A percentile compares a stretch with the other conserved stretches of the same genome.
Evolutionary conservation across 2,888 invertebrate species (phyloP).

Genomic region (Andrena camellia): DNA sequence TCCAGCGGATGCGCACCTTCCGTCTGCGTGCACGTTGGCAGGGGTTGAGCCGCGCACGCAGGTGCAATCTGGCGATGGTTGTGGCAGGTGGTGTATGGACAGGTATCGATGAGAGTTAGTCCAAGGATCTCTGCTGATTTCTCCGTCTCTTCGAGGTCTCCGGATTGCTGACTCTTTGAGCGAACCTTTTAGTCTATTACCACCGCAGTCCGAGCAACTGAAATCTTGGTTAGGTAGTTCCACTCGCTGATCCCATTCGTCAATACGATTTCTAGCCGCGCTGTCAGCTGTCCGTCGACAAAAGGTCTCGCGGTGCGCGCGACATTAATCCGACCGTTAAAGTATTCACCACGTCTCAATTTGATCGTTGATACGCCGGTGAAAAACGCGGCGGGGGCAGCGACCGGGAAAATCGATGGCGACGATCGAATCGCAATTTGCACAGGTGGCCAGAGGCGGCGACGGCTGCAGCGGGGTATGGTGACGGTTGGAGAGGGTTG

Average conservation of each 20-base stretch:
- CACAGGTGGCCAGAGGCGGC: slow-evolving; percentile 63
- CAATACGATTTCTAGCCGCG: neutral
- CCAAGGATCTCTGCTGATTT: slow-evolving; percentile 41
- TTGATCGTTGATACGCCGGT: neutral
- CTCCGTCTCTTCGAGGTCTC: slow-evolving; percentile 31
- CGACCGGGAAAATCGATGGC: slow-evolving; percentile 44
- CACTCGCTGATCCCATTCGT: neutral
- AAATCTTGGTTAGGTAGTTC: too few species aligned
- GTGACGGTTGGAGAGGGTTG: neutral
- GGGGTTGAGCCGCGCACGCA: slow-evolving; percentile 42
- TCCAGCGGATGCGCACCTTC: slow-evolving; percentile 60
- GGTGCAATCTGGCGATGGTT: slow-evolving; percentile 50
- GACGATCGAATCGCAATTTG: slow-evolving; percentile 64
- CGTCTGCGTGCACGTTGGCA: slow-evolving; percentile 42
- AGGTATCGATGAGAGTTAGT: slow-evolving; percentile 40
- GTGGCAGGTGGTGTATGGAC: slow-evolving; percentile 66
- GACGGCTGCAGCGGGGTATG: neutral
- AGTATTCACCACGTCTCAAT: neutral
- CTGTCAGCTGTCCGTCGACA: neutral
- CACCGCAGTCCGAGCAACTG: too few species aligned
- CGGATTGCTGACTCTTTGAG: slow-evolving; percentile 6
- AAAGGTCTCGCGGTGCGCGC: neutral
- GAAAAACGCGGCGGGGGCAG: neutral
- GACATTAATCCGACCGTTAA: neutral
- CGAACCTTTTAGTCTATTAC: neutral